Conservation (phyloP, 2,113 vertebrate species). For the Oncorhynchus nerka region DNA sequence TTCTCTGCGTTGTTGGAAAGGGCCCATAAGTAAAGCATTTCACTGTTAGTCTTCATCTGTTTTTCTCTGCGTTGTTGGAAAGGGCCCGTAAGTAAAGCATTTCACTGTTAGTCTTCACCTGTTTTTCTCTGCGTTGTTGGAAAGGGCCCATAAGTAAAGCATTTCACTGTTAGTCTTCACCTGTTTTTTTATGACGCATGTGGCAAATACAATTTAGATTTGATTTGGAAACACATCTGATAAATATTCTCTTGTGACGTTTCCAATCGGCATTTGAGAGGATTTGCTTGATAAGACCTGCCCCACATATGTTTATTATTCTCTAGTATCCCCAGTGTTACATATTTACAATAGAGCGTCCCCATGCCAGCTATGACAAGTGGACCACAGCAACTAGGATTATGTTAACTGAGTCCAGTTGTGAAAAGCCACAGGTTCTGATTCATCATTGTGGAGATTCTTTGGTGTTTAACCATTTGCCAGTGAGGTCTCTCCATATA, state of each 20-base stretch:
- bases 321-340: not conserved
- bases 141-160: no score
- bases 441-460: not conserved
- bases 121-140: no score
- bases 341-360: conserved; percentile 36
- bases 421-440: not conserved
- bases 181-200: no score
- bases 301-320: conserved; percentile 51
- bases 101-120: no score
- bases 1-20: no score
- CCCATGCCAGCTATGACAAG: conserved; percentile 34
- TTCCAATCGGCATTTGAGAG: conserved; percentile 53
- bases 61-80: no score
- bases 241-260: conserved; percentile 34
- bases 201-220: not conserved
- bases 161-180: no score
- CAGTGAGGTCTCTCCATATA: not conserved
- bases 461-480: not conserved
- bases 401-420: conserved; percentile 6
- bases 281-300: conserved; percentile 60
- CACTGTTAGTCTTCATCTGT: no score
- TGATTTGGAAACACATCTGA: conserved; percentile 39
- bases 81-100: no score
- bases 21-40: no score
- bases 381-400: conserved; percentile 22